Evolutionary conservation across 2,113 vertebrate genomes (phyloP), one percentile per base, ranked within the genome.

Genomic region (Takifugu bimaculatus): DNA sequence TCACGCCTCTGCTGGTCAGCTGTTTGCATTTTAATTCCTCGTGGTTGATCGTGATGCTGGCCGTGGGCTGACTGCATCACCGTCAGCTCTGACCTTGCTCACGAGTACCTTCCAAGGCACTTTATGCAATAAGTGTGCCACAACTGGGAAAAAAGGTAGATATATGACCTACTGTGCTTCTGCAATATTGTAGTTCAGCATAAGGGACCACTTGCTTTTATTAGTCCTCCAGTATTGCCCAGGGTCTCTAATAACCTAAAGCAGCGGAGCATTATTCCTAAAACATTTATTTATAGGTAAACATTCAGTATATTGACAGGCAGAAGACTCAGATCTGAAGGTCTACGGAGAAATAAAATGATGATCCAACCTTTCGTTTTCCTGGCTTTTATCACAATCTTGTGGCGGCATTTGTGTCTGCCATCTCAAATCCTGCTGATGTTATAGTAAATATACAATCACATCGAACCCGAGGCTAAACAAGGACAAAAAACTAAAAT

Each of bases 81-180:
- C 29, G 48, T 60, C 44, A 71, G 43, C 57, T 28, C 14, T 69
- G 73, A 74, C 72, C 72, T 81, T 79, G 61, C 71, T 65, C 25
- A 47, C 62, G 48, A 55, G 27, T 43, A 39, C n/a, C 42, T 50
- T 35, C 26, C 70, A 68, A 57, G n/a, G 39, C 13, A 48, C 13
- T 14, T 48, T 26, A 50, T 32, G 42, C 50, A 59, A 57, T 43
- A 54, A 52, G 55, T 64, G 25, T 27, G 25, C n/a, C 35, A 52
- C 5, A 45, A 56, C 63, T 32, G n/a, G 45, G 4, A 3, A n/a
- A 44, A 55, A 35, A 48, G n/a, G 52, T 6, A 57, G 59, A 13
- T 44, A 2, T 42, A 67, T 54, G n/a, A 60, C 59, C 50, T 20
- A 44, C 42, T 25, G n/a, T 25, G 60, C 48, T 54, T 54, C 47